Percentiles rank a stretch among this genome's conserved stretches.
Conservation (phyloP, 2,113 vertebrate species). For the Calidris pygmaea region DNA sequence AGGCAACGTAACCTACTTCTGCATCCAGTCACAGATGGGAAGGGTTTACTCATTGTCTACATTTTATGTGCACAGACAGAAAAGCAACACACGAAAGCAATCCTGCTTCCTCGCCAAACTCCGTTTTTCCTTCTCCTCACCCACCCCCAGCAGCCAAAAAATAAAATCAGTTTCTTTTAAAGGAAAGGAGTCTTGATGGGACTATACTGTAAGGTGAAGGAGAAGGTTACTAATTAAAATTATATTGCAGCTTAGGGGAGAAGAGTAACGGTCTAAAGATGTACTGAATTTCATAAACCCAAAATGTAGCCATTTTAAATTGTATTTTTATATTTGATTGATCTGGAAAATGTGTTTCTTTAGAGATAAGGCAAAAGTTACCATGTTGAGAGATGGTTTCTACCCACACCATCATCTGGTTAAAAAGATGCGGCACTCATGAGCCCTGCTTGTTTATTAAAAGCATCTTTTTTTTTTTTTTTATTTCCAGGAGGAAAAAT, state of each 20-base stretch:
- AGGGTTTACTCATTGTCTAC: neutral
- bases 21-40: neutral
- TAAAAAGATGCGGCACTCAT: neutral
- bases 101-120: neutral
- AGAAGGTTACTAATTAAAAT: conserved; percentile 19
- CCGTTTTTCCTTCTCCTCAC: neutral
- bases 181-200: neutral
- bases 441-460: neutral
- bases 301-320: neutral
- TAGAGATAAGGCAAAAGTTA: conserved; percentile 37
- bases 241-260: neutral
- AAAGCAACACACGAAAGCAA: neutral
- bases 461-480: neutral
- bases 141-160: neutral
- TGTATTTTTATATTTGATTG: conserved; percentile 3
- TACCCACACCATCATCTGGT: neutral
- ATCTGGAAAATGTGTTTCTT: conserved; percentile 44
- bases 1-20: conserved; percentile 38
- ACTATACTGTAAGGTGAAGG: neutral
- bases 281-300: neutral
- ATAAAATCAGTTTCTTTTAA: neutral
- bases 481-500: neutral
- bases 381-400: neutral
- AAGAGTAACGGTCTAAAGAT: neutral
- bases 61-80: neutral